A percentile compares a stretch with the other conserved stretches of the same genome.
These are phyloP conservation scores for Nyctalus aviator DNA, from an alignment of 2,797 vertebrate genomes.

Conservation along the genomic window DNA sequence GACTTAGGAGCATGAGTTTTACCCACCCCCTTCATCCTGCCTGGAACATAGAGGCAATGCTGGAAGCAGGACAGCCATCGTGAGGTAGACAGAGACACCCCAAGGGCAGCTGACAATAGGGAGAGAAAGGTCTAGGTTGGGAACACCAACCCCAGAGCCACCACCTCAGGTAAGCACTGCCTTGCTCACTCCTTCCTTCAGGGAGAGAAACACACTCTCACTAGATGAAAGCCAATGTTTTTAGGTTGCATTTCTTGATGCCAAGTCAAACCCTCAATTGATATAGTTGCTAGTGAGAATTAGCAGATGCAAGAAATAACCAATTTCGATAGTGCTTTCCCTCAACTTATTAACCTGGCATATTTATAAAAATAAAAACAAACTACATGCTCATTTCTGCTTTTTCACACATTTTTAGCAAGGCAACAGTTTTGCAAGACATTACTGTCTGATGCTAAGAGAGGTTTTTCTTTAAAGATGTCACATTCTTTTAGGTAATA, in stretches of 20 bases:
- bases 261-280: not conserved
- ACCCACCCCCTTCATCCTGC: not conserved
- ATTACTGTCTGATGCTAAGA: not conserved
- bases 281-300: not conserved
- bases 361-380: constrained; percentile 28
- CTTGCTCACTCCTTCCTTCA: not conserved
- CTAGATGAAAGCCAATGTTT: not conserved
- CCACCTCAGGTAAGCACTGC: not conserved
- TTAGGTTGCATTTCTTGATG: not conserved
- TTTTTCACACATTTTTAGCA: constrained; percentile 33
- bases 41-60: not conserved
- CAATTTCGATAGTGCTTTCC: not conserved
- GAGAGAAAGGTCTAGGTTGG: not conserved
- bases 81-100: not conserved
- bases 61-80: not conserved
- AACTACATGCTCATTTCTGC: not conserved
- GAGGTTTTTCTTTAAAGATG: constrained; percentile 61
- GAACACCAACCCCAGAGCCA: fast-evolving
- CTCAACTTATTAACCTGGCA: not conserved
- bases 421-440: not conserved
- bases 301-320: not conserved
- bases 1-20: not conserved
- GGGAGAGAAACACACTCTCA: not conserved
- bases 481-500: constrained; percentile 49
- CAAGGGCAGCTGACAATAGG: not conserved